phyloP scores from a whole-genome alignment of 2,797 vertebrate species.

The Pristis pectinata region DNA sequence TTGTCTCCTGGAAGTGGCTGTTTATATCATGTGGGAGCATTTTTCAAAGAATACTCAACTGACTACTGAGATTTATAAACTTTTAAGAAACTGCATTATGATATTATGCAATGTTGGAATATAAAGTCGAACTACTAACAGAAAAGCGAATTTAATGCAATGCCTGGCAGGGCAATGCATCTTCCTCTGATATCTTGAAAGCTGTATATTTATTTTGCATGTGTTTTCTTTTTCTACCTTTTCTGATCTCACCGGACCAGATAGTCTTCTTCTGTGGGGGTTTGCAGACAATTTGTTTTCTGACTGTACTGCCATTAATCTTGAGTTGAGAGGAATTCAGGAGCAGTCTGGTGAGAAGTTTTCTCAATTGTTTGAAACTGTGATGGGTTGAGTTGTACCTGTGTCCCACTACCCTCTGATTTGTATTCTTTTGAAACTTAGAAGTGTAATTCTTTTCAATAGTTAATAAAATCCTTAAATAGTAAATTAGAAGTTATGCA shows the following conservation, averaged over 20 bases:
- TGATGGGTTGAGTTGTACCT: neutral
- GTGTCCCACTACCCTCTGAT: neutral
- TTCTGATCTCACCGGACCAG: neutral
- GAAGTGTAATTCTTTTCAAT: neutral
- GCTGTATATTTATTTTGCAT: neutral
- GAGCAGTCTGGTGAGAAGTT: neutral
- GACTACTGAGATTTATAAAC: neutral
- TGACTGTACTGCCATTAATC: neutral
- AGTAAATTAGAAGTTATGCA: neutral
- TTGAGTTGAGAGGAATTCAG: neutral
- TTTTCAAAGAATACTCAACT: neutral
- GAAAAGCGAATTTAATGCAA: neutral
- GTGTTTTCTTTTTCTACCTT: neutral
- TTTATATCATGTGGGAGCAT: neutral
- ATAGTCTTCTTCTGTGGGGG: neutral
- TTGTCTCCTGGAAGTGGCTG: neutral
- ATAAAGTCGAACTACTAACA: neutral
- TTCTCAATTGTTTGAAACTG: neutral
- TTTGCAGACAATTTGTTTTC: neutral
- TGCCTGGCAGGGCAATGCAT: neutral
- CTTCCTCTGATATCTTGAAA: neutral
- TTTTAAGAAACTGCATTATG: neutral
- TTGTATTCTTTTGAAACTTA: neutral
- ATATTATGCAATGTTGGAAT: neutral
- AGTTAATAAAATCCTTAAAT: neutral